Evolutionary conservation across 2,888 invertebrate genomes (phyloP).

Genomic region (Melipona bicolor): DNA sequence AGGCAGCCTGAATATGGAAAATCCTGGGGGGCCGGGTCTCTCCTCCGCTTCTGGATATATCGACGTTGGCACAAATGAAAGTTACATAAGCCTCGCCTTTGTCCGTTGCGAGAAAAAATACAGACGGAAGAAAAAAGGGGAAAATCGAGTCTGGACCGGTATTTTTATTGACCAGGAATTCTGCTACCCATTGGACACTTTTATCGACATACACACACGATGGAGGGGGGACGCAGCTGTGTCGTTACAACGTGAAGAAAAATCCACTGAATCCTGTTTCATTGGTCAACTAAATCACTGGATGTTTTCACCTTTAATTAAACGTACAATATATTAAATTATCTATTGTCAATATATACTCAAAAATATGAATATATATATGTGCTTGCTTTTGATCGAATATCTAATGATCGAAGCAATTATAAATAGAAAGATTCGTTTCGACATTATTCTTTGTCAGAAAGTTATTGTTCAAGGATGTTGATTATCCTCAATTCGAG

Average conservation of each 20-base stretch:
- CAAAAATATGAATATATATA: no score
- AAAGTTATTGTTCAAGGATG: background rate
- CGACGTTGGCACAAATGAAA: slow-evolving; percentile 35
- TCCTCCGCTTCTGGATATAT: background rate
- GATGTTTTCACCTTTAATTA: no score
- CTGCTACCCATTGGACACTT: background rate
- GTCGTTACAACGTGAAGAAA: background rate
- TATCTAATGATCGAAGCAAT: no score
- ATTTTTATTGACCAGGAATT: slow-evolving; percentile 18
- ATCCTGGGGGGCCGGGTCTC: background rate
- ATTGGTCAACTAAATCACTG: background rate
- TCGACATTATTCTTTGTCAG: no score
- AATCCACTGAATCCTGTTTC: background rate
- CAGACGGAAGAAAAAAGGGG: background rate
- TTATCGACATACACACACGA: background rate
- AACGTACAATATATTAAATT: no score
- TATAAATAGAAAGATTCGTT: no score
- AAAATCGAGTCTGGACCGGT: slow-evolving; percentile 3
- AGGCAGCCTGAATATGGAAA: slow-evolving; percentile 15
- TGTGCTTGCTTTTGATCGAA: no score
- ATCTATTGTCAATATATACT: no score
- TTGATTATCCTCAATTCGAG: background rate
- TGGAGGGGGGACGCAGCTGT: background rate
- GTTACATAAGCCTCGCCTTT: slow-evolving; percentile 34
- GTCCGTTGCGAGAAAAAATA: background rate